Evolutionary conservation across 2,888 invertebrate genomes (phyloP).

Genomic region (Xylocampa areola): DNA sequence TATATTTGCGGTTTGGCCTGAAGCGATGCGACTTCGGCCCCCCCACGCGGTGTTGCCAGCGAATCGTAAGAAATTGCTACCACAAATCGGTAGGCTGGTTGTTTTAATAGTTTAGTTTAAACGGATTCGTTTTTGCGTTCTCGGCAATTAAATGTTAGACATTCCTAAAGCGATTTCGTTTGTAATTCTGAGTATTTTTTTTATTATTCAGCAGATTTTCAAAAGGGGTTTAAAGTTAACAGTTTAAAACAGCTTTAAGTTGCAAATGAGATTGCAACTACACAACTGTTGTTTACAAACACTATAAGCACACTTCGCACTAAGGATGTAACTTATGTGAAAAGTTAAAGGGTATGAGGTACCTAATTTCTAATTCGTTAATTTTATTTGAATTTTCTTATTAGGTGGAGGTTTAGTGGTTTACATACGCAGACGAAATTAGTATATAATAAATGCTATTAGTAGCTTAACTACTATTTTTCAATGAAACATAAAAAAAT

Average conservation of each 20-base stretch:
- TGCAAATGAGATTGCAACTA: slow-evolving; percentile 31
- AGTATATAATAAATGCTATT: too few species aligned
- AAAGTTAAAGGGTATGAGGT: slow-evolving; percentile 12
- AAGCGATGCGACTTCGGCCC: slow-evolving; percentile 39
- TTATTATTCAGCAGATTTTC: not conserved
- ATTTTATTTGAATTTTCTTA: too few species aligned
- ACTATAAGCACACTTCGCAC: slow-evolving; percentile 31
- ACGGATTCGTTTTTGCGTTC: slow-evolving; percentile 4
- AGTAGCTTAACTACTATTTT: too few species aligned
- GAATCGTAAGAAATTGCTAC: slow-evolving; percentile 49
- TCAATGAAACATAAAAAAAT: too few species aligned
- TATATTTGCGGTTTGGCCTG: slow-evolving; percentile 66
- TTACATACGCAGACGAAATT: too few species aligned
- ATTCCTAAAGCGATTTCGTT: too few species aligned
- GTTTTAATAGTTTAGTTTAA: slow-evolving; percentile 33
- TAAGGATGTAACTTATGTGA: slow-evolving; percentile 18
- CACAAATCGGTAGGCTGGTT: slow-evolving; percentile 35
- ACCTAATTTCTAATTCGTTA: not conserved
- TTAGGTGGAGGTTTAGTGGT: too few species aligned
- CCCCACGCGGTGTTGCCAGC: slow-evolving; percentile 41
- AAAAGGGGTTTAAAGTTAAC: slow-evolving; percentile 7
- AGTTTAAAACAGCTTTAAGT: slow-evolving; percentile 40
- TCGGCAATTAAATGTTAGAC: not conserved
- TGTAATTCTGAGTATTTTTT: not conserved
- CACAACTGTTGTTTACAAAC: slow-evolving; percentile 42